phyloP scores from a whole-genome alignment of 1,140 invertebrate genomes.

The Dreissena polymorpha region DNA sequence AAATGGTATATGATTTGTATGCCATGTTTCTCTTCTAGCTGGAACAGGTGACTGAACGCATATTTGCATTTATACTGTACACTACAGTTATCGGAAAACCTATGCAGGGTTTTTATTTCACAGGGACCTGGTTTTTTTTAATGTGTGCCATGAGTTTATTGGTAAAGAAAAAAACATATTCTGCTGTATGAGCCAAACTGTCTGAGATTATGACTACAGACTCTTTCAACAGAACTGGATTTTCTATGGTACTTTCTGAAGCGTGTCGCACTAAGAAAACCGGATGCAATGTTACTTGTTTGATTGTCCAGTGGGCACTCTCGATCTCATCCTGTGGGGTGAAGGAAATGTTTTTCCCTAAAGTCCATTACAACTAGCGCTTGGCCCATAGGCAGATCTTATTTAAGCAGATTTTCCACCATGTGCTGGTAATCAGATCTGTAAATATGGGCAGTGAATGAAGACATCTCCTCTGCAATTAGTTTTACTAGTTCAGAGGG shows the following conservation, averaged over 20 bases:
- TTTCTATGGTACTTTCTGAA: constrained; percentile 6
- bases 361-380: constrained; percentile 43
- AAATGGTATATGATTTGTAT: constrained; percentile 23
- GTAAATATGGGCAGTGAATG: constrained; percentile 26
- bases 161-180: constrained; percentile 29
- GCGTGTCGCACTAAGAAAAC: constrained; percentile 29
- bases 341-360: constrained; percentile 26
- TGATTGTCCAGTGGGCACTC: constrained; percentile 31
- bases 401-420: constrained; percentile 11
- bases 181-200: constrained; percentile 20
- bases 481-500: constrained; percentile 3
- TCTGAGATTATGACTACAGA: constrained; percentile 44
- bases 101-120: constrained; percentile 15
- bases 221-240: constrained; percentile 21
- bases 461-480: not conserved
- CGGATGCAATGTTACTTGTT: constrained; percentile 48
- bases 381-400: constrained; percentile 20
- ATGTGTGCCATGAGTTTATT: constrained; percentile 22
- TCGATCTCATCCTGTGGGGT: constrained; percentile 48
- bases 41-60: constrained; percentile 19
- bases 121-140: constrained; percentile 23
- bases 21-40: constrained; percentile 2
- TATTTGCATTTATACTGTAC: constrained; percentile 39
- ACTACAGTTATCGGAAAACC: constrained; percentile 49
- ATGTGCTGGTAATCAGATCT: constrained; percentile 32